Percentiles rank a stretch among this genome's conserved stretches.
phyloP scores from a whole-genome alignment of 2,113 vertebrate genomes.

The Trogon surrucura region DNA sequence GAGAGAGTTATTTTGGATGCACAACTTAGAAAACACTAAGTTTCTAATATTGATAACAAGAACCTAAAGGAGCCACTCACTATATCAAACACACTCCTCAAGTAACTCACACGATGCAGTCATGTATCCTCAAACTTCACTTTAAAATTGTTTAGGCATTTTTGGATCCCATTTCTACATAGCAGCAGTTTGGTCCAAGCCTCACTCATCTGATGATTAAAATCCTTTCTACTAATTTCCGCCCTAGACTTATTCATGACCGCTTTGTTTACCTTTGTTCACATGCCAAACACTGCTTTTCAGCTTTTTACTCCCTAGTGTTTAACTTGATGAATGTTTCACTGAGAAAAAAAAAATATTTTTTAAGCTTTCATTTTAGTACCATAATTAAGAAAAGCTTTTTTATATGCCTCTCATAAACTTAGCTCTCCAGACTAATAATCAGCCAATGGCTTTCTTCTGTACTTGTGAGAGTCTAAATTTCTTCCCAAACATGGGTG shows the following conservation, averaged over 20 bases:
- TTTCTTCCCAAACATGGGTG: neutral
- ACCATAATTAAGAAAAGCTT: neutral
- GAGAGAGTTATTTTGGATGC: neutral
- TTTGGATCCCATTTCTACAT: neutral
- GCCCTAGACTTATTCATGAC: neutral
- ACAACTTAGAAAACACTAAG: neutral
- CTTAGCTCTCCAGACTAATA: neutral
- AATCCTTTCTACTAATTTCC: neutral
- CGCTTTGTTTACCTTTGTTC: neutral
- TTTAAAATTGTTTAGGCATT: neutral
- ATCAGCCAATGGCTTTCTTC: neutral
- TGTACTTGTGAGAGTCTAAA: neutral
- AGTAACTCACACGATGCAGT: neutral
- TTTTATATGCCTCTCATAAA: neutral
- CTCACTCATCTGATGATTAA: neutral
- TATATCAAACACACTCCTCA: neutral
- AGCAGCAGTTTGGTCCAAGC: neutral
- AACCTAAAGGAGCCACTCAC: neutral
- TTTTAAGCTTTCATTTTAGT: neutral
- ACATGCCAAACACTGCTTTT: neutral
- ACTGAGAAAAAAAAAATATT: neutral
- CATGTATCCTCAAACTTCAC: neutral
- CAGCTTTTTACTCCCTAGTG: neutral
- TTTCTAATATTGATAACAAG: slow-evolving; percentile 15
- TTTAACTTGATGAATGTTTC: neutral